These are phyloP conservation scores for Hydra vulgaris DNA, from an alignment of 30 jellyfish, hydroid and myxozoan genomes.

Conservation along the genomic window DNA sequence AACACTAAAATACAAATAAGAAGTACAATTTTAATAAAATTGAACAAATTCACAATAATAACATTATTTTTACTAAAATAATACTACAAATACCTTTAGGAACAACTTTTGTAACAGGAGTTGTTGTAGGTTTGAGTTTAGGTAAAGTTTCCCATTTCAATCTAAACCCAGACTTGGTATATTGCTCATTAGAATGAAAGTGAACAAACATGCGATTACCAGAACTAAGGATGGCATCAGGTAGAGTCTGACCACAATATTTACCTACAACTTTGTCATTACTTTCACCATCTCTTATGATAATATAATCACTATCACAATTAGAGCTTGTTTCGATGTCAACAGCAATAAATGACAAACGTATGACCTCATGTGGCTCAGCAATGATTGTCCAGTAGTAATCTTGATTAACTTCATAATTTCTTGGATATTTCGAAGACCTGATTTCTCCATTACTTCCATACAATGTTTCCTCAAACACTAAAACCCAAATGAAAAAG, in stretches of 20 bases:
- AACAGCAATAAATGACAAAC: not conserved
- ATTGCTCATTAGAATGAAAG: conserved; percentile 12
- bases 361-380: not conserved
- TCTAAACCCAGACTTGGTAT: conserved; percentile 39
- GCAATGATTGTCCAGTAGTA: conserved; percentile 51
- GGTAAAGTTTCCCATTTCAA: conserved; percentile 41
- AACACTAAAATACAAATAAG: not conserved
- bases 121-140: not conserved
- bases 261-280: conserved; percentile 8
- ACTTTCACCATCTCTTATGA: conserved; percentile 46
- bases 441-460: conserved; percentile 44
- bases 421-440: conserved; percentile 34
- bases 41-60: not conserved
- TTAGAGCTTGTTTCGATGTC: conserved; percentile 20
- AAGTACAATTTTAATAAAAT: not conserved
- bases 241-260: conserved; percentile 10
- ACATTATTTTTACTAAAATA: not conserved
- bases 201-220: conserved; percentile 12
- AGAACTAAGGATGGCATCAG: conserved; percentile 41
- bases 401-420: conserved; percentile 15
- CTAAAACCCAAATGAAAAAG: no score
- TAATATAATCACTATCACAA: conserved; percentile 18
- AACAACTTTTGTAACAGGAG: not conserved
- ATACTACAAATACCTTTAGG: not conserved
- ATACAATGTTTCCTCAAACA: not conserved